Percentiles rank a stretch among this genome's conserved stretches.
Conservation (phyloP, 2,797 vertebrate genomes). For the Sciurus carolinensis region DNA sequence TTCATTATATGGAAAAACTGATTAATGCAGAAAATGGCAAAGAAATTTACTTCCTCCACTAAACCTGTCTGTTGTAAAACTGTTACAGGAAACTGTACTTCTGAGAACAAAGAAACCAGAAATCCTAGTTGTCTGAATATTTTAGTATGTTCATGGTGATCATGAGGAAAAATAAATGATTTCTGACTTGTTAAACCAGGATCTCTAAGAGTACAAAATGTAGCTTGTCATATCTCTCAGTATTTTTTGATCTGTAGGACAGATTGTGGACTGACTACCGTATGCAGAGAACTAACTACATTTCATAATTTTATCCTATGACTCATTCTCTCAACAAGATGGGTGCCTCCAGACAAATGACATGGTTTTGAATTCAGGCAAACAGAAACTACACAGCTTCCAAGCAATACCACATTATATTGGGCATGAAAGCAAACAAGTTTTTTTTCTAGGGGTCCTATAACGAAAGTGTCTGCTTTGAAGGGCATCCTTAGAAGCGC, state of each 20-base stretch:
- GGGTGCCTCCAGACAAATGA: conserved; percentile 61
- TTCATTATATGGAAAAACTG: background rate
- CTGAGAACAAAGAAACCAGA: background rate
- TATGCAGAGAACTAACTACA: conserved; percentile 60
- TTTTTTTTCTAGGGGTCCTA: conserved; percentile 13
- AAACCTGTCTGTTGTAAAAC: conserved; percentile 8
- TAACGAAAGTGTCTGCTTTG: background rate
- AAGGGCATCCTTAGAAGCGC: conserved; percentile 2
- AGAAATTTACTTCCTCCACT: conserved; percentile 6
- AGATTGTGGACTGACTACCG: conserved; percentile 71
- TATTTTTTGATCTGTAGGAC: conserved; percentile 57
- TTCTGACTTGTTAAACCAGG: conserved; percentile 46
- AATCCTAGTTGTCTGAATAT: conserved; percentile 25
- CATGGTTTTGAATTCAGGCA: conserved; percentile 59
- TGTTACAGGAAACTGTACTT: conserved; percentile 35
- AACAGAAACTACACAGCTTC: conserved; percentile 42
- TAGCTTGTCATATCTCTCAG: conserved; percentile 46
- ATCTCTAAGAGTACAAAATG: conserved; percentile 29
- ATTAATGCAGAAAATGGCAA: background rate
- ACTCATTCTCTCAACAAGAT: conserved; percentile 66
- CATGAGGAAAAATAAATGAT: background rate
- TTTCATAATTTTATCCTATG: conserved; percentile 70
- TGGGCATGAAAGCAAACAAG: conserved; percentile 59
- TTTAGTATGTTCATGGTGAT: background rate
- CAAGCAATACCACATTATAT: conserved; percentile 6